Evolutionary conservation across 2,888 invertebrate species (phyloP).

Genomic region (Melipona bicolor): DNA sequence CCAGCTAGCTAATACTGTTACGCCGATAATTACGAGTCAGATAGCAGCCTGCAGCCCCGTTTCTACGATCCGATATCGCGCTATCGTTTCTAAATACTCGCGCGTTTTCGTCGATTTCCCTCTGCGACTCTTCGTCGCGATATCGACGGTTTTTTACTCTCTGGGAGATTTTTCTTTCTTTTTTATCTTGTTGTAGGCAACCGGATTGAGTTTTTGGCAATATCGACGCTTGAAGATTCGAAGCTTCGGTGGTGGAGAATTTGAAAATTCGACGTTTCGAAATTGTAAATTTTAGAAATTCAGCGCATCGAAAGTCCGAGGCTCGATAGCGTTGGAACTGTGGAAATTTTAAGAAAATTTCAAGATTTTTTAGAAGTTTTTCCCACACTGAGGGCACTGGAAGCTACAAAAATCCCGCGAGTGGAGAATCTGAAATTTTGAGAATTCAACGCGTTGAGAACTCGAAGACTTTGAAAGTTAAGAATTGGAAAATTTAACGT

Average conservation of each 20-base stretch:
- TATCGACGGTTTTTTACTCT: not conserved
- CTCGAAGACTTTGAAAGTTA: not conserved
- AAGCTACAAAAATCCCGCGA: too few relatives aligned
- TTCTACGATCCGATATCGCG: slow-evolving; percentile 4
- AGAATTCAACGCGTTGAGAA: not conserved
- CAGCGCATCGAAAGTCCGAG: not conserved
- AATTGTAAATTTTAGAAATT: not conserved
- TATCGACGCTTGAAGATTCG: not conserved
- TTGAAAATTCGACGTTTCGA: not conserved
- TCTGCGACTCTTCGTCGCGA: not conserved
- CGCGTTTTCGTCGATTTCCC: not conserved
- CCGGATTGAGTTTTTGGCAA: too few relatives aligned
- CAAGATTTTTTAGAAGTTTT: too few relatives aligned
- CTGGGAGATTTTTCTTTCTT: not conserved
- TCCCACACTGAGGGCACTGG: too few relatives aligned
- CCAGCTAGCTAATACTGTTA: slow-evolving; percentile 43
- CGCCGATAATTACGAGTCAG: slow-evolving; percentile 46
- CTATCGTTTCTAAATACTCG: not conserved
- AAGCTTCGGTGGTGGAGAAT: too few relatives aligned
- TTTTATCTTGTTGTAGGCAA: too few relatives aligned
- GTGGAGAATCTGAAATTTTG: too few relatives aligned
- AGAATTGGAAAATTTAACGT: not conserved
- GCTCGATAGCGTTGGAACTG: too few relatives aligned
- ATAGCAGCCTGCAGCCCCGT: slow-evolving; percentile 25
- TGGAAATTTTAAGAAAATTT: too few relatives aligned